These are phyloP conservation scores for Noctua janthina DNA, from an alignment of 2,888 invertebrate genomes.

Conservation along the genomic window DNA sequence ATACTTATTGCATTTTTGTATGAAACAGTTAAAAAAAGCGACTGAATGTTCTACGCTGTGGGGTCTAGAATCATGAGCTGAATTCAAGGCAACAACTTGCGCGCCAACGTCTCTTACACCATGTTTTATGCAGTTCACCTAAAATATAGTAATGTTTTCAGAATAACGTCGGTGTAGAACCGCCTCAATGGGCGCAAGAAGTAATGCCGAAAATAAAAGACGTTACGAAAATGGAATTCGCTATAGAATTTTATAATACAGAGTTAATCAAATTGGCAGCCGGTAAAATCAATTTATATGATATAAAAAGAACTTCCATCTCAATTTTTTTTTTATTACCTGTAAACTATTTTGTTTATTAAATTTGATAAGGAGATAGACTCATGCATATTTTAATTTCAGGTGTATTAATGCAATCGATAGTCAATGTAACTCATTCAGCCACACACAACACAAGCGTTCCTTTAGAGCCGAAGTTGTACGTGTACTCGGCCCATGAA, in stretches of 20 bases:
- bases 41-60: background rate
- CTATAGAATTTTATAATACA: constrained; percentile 78
- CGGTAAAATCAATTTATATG: constrained; percentile 73
- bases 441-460: constrained; percentile 80
- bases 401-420: constrained; percentile 88
- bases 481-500: constrained; percentile 91
- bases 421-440: constrained; percentile 85
- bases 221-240: constrained; percentile 86
- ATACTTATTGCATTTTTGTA: background rate
- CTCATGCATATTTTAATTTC: constrained; percentile 27
- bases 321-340: no score
- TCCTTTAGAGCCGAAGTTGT: constrained; percentile 81
- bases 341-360: background rate
- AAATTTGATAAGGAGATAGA: background rate
- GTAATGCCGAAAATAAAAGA: constrained; percentile 85
- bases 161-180: constrained; percentile 82
- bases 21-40: background rate
- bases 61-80: background rate
- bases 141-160: constrained; percentile 67
- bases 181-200: constrained; percentile 83
- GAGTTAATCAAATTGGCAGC: constrained; percentile 81
- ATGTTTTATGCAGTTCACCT: background rate
- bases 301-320: no score
- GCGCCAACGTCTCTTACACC: background rate
- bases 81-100: background rate